Conservation (phyloP, 2,797 vertebrate genomes). For the Coregonus ussuriensis region DNA sequence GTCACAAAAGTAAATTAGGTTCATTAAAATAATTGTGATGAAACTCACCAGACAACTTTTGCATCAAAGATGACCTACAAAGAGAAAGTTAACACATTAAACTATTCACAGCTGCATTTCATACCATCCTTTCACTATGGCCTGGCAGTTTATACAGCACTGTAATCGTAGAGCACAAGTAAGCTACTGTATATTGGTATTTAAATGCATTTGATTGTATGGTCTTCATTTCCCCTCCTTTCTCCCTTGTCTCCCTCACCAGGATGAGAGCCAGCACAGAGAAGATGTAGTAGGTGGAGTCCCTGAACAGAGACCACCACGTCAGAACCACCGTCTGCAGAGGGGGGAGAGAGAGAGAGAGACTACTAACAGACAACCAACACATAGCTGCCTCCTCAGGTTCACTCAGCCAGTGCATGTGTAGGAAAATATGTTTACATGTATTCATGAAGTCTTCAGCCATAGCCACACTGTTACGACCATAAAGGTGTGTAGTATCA, state of each 20-base stretch:
- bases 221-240: neutral
- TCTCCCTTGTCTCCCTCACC: constrained; percentile 57
- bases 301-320: constrained; percentile 81
- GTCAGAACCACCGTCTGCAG: constrained; percentile 74
- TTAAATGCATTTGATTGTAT: neutral
- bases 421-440: neutral
- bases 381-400: neutral
- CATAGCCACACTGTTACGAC: neutral
- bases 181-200: neutral
- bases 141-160: neutral
- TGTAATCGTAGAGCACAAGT: neutral
- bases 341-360: constrained; percentile 6
- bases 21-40: neutral
- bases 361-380: neutral
- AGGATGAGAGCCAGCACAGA: constrained; percentile 77
- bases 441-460: neutral
- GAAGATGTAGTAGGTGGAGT: constrained; percentile 79
- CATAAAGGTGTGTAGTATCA: neutral
- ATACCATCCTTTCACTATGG: neutral
- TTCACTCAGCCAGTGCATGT: neutral
- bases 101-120: neutral
- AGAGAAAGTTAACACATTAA: constrained; percentile 19
- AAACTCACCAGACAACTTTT: constrained; percentile 78
- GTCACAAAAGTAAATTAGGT: neutral
- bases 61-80: constrained; percentile 79